Base-by-base conservation (phyloP, 2,797 vertebrate species). In the Cercopithecus mitis region DNA sequence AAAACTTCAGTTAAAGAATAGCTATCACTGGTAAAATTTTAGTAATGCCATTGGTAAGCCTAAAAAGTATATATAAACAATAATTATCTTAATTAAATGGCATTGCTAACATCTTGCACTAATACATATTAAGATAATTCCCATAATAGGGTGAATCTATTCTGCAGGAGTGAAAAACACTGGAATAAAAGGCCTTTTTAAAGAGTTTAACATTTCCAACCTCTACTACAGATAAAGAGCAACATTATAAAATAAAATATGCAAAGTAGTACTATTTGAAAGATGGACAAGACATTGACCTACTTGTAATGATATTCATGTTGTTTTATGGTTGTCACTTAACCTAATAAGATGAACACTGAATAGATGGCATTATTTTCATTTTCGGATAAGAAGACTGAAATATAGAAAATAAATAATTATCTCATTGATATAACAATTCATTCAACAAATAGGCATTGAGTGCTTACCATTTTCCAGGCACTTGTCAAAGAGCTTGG, bases 381-480 rank as follows among this genome's bases (percentile, higher is more conserved):
- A 93, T 52, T 96, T 96, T 84, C 43, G 89, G 64, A 88, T 85
- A 88, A 67, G 89, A 43, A 92, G 17, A 33, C 41, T 72, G 27
- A 73, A 96, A 80, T 81, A 70, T 15, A n/a, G 70, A 97, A 93
- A 93, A 92, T 88, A 92, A 83, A 86, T 93, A 91, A 90, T 80
- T 94, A 87, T 64, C 10, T 20, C 22, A 84, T 55, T 88, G n/a
- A 88, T 87, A 41, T 15, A 82, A 67, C 1, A 87, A 83, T 50
- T 96, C 12, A 87, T 64, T 64, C 7, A 73, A 67, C 30, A 91
- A 93, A 72, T 61, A 39, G 30, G 4, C 12, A 80, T 2, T 85
- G n/a, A 96, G 25, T 64, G 1, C 6, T 14, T 85, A 70, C 25
- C 50, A 79, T 92, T 94, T 88, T 52, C 39, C 17, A 85, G 22